Conservation (phyloP, 2,888 invertebrate genomes). For the Morpho deidamia region DNA sequence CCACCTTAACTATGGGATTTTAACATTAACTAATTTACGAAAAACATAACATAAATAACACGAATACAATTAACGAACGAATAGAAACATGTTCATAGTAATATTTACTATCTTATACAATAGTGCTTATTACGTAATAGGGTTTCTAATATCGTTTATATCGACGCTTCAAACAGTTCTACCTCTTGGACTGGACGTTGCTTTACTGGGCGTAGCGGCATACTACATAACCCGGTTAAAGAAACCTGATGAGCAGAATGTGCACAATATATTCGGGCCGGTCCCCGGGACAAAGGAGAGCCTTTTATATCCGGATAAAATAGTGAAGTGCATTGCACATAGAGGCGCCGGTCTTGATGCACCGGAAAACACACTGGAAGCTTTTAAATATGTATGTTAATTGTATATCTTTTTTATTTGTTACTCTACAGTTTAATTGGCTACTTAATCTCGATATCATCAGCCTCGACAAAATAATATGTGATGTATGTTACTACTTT, state of each 20-base stretch:
- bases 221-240: conserved; percentile 55
- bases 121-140: conserved; percentile 42
- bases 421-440: neutral
- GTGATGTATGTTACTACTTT: no score
- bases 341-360: conserved; percentile 87
- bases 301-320: conserved; percentile 53
- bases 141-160: conserved; percentile 42
- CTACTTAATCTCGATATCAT: neutral
- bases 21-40: conserved; percentile 49
- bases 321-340: conserved; percentile 84
- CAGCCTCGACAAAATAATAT: no score
- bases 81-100: conserved; percentile 55
- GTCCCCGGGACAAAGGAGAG: conserved; percentile 64
- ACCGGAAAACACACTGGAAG: conserved; percentile 88
- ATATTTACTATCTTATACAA: conserved; percentile 41
- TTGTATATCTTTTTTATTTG: neutral
- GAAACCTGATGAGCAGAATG: conserved; percentile 56
- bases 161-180: conserved; percentile 56
- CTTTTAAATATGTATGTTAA: conserved; percentile 82
- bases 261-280: conserved; percentile 74
- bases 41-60: conserved; percentile 39
- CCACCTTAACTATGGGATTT: conserved; percentile 19
- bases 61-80: conserved; percentile 42
- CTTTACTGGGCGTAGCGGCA: conserved; percentile 48
- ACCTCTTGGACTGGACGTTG: conserved; percentile 60